Conservation (phyloP, 2,113 vertebrate species). For the Nansenia antarctica region DNA sequence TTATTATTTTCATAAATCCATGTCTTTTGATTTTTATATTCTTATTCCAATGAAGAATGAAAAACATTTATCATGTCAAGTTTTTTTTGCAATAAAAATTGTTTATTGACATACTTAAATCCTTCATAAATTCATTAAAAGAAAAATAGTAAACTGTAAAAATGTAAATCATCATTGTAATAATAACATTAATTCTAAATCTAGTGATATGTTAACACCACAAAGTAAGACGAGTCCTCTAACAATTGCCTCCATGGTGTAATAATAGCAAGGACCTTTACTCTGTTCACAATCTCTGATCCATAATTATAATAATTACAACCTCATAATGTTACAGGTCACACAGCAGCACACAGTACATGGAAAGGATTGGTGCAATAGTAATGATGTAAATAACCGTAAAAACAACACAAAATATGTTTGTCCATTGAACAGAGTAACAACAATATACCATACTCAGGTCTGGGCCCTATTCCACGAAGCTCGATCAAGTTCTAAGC, state of each 20-base stretch:
- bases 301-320: constrained; percentile 3
- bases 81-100: too few relatives aligned
- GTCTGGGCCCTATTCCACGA: too few relatives aligned
- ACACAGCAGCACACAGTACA: constrained; percentile 31
- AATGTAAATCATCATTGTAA: neutral
- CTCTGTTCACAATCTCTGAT: neutral
- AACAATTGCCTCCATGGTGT: too few relatives aligned
- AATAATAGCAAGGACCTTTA: too few relatives aligned
- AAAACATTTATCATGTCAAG: neutral
- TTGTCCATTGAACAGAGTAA: constrained; percentile 35
- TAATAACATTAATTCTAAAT: neutral
- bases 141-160: neutral
- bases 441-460: constrained; percentile 27
- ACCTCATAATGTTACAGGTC: constrained; percentile 25
- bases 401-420: constrained; percentile 30
- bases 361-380: constrained; percentile 29
- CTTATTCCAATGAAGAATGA: too few relatives aligned
- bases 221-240: neutral
- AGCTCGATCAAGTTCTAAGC: too few relatives aligned
- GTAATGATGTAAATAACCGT: constrained; percentile 13
- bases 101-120: neutral
- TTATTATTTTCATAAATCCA: too few relatives aligned
- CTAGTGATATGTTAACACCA: neutral
- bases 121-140: too few relatives aligned
- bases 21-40: too few relatives aligned